Base-by-base conservation (phyloP, 2,888 invertebrate species). In the Cynaeus angustus region DNA sequence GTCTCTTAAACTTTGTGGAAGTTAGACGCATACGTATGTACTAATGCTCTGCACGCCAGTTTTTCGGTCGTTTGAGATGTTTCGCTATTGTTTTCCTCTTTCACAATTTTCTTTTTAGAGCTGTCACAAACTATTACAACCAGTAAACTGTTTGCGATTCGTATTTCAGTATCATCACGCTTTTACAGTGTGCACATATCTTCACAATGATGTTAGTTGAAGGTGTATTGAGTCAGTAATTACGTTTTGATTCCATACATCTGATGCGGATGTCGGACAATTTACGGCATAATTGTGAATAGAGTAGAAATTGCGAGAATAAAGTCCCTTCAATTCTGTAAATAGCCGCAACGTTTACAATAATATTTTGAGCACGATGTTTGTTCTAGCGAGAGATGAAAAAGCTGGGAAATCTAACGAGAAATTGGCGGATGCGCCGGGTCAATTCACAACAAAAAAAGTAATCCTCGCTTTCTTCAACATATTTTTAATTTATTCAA, bases 271-370 rank as follows among this genome's bases (percentile, higher is more conserved):
- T 14, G 46, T 21, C 28, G 62, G 37, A 62, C 50, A 50, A 62
- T 62, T 48, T 48, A 48, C 38, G 37, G 33, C 38, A 62, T 62
- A 62, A 50, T 62, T 62, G 62, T 62, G 62, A 50, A 62, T 62
- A 50, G 62, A 62, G 62, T 38, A 50, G 62, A 50, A 62, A 62
- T 62, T 62, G 62, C 62, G 30, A 45, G 45, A 45, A 59, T 62
- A 62, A 52, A 62, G 65, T 65, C 45, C 33, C 43, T 16, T 59
- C 53, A 55, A 13, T 45, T 14, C 30, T 16, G 65, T 53, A 65
- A 65, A 65, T 65, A 45, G 43, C 53, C 14, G 8, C 53, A 21
- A 10, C 45, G 55, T 45, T 65, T 55, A 55, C 33, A 52, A 52
- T 64, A 50, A 64, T 64, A 52, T 61, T 61, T 48, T 37, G 48